Base-by-base conservation (phyloP, 2,113 vertebrate genomes). In the Xyrauchen texanus region DNA sequence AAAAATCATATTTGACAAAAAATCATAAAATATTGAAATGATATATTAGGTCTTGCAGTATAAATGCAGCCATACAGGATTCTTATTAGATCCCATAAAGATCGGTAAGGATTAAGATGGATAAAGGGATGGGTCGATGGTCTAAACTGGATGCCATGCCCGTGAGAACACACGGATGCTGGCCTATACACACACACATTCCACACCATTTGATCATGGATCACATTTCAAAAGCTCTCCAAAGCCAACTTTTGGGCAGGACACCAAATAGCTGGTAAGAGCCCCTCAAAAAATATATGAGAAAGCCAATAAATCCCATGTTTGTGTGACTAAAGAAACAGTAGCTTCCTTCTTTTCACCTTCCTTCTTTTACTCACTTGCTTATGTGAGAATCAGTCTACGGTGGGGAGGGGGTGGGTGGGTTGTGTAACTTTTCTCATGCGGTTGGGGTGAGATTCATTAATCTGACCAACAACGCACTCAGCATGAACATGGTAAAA, bases 311-410 rank as follows among this genome's bases (percentile, higher is more conserved):
- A 74, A 82, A 82, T 12, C 13, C 34, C 67, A 63, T 74, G 60
- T 60, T 80, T 80, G 72, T 66, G 69, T 52, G 68, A 55, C 58
- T 58, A 81, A 78, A 82, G 80, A 85, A 82, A 81, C 83, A 79
- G 57, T 68, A 11, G 67, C 72, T 52, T 34, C 21, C 21, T 34
- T 34, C 21, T 34, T 34, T 34, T 34, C 21, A 34, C 21, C 3
- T 34, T 84, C 55, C 47, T 68, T 68, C 8, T 63, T 34, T 34
- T 34, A 34, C 21, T 34, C 21, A 34, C 21, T 34, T 34, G 21
- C 21, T 34, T 34, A 34, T 34, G 21, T 34, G 21, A 34, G 21
- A 34, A 34, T 34, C 21, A 34, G 21, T 34, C 21, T 3, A 34
- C 21, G 21, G 21, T 34, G 21, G 21, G 21, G 21, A 34, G 21